A percentile compares a stretch with the other conserved stretches of the same genome.
Evolutionary conservation across 2,888 invertebrate genomes (phyloP).

Genomic region (Ganaspis brasiliensis): DNA sequence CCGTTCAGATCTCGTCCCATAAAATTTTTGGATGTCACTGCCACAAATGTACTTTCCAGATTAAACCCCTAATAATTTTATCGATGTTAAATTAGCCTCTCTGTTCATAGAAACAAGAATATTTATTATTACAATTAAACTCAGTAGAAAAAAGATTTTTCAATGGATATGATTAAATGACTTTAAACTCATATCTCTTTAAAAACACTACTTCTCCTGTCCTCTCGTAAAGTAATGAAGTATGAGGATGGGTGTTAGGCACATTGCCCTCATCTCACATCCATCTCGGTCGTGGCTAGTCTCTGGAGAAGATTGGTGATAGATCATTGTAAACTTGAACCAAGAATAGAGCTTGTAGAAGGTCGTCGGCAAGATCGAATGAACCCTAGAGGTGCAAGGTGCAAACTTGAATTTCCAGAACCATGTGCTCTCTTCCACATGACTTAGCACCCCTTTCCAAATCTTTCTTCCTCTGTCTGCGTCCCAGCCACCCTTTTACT

Average conservation of each 20-base stretch:
- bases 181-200: no score
- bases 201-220: no score
- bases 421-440: slow-evolving; percentile 64
- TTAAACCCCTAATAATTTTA: no score
- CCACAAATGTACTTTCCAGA: no score
- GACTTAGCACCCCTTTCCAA: slow-evolving; percentile 55
- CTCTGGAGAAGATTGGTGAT: slow-evolving; percentile 41
- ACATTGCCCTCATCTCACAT: slow-evolving; percentile 14
- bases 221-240: no score
- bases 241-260: slow-evolving; percentile 1
- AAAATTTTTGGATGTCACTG: no score
- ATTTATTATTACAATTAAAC: no score
- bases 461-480: not conserved
- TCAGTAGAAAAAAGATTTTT: no score
- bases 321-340: slow-evolving; percentile 39
- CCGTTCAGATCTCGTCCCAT: no score
- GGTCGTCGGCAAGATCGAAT: slow-evolving; percentile 37
- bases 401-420: slow-evolving; percentile 56
- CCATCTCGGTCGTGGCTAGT: slow-evolving; percentile 31
- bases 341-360: slow-evolving; percentile 14
- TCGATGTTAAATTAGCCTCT: no score
- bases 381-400: slow-evolving; percentile 31
- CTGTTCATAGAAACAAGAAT: no score
- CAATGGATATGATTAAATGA: no score
- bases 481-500: not conserved